phyloP scores from a whole-genome alignment of 1,140 invertebrate genomes.

The Hycleus phaleratus region DNA sequence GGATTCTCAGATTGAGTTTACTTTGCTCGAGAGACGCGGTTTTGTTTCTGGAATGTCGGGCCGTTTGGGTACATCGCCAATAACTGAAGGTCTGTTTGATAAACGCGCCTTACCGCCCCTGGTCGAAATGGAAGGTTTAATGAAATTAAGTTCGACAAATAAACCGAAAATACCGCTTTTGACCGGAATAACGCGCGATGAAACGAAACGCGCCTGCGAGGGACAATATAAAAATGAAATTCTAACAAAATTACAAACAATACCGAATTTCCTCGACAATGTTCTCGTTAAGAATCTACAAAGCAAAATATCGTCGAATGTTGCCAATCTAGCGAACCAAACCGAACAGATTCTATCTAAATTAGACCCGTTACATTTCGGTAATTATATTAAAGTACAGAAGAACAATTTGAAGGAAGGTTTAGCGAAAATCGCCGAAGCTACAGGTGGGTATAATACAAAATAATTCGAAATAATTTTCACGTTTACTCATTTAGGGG shows the following conservation, averaged over 20 bases:
- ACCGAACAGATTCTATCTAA: constrained; percentile 1
- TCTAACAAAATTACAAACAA: constrained; percentile 39
- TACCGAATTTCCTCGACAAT: constrained; percentile 51
- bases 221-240: constrained; percentile 47
- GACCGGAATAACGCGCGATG: constrained; percentile 61
- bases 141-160: constrained; percentile 47
- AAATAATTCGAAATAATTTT: background rate
- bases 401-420: constrained; percentile 38
- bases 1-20: constrained; percentile 46
- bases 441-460: constrained; percentile 37
- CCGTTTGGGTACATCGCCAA: constrained; percentile 45
- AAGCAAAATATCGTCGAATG: background rate
- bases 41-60: constrained; percentile 44
- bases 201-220: constrained; percentile 54
- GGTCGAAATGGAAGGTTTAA: constrained; percentile 48
- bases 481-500: constrained; percentile 38
- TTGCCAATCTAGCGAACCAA: background rate
- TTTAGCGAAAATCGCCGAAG: constrained; percentile 44
- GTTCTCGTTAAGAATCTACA: constrained; percentile 43
- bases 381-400: constrained; percentile 31
- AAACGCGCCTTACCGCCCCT: constrained; percentile 51
- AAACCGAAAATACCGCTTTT: constrained; percentile 56
- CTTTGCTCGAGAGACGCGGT: constrained; percentile 40
- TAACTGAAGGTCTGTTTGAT: constrained; percentile 57
- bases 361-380: constrained; percentile 30